Conservation (phyloP, 2,888 invertebrate species). For the Zeuzera pyrina region DNA sequence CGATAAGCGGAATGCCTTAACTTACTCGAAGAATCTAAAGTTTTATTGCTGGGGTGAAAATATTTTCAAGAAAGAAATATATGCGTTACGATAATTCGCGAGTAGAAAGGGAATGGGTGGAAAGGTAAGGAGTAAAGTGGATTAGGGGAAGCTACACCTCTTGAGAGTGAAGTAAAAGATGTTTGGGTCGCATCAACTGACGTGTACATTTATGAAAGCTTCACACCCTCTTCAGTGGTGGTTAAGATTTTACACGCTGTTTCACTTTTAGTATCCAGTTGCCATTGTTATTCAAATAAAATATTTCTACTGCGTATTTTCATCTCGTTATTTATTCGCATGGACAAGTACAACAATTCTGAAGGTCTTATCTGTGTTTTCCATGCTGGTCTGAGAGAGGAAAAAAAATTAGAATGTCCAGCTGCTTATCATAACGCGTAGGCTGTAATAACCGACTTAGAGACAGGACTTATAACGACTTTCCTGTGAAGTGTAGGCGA, state of each 20-base stretch:
- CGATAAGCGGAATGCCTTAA: slow-evolving; percentile 12
- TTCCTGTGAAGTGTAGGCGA: too few species aligned
- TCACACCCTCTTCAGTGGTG: slow-evolving; percentile 26
- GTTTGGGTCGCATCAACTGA: slow-evolving; percentile 53
- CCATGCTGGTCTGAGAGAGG: too few species aligned
- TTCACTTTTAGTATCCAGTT: slow-evolving; percentile 29
- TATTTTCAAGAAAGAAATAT: slow-evolving; percentile 30
- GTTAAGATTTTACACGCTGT: slow-evolving; percentile 33
- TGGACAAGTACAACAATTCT: too few species aligned
- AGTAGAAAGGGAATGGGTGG: slow-evolving; percentile 27
- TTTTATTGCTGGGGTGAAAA: slow-evolving; percentile 18
- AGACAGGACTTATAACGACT: too few species aligned
- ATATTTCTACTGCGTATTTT: too few species aligned
- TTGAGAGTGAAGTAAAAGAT: slow-evolving; percentile 51
- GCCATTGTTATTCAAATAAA: slow-evolving; percentile 30
- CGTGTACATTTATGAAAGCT: slow-evolving; percentile 53
- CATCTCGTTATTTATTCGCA: too few species aligned
- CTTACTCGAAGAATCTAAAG: slow-evolving; percentile 11
- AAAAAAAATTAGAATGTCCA: too few species aligned
- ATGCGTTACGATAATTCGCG: slow-evolving; percentile 29
- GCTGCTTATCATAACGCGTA: too few species aligned
- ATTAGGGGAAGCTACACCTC: slow-evolving; percentile 45
- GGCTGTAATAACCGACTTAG: too few species aligned
- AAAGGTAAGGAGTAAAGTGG: slow-evolving; percentile 44
- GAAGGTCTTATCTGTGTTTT: too few species aligned